Evolutionary conservation across 2,113 vertebrate genomes (phyloP).

Genomic region (Indicator maculatus): DNA sequence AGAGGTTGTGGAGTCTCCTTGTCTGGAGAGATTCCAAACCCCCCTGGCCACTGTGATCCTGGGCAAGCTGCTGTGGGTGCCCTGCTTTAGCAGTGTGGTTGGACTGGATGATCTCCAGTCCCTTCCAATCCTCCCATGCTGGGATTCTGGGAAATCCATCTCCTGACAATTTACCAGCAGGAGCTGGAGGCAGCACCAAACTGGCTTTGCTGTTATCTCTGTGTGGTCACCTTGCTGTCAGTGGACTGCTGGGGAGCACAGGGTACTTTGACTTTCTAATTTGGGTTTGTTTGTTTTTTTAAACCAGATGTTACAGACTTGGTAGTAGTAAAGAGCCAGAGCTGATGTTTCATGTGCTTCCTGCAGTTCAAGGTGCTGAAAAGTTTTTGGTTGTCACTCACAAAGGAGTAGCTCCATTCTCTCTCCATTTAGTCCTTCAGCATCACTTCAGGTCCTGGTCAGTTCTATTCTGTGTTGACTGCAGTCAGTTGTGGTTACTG

Average conservation of each 20-base stretch:
- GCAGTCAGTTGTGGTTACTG: not conserved
- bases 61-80: no score
- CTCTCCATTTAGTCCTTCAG: not conserved
- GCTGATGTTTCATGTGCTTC: not conserved
- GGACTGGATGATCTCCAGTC: no score
- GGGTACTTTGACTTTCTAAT: no score
- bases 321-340: not conserved
- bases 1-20: no score
- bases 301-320: not conserved
- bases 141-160: not conserved
- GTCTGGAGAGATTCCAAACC: no score
- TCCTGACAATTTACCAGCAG: not conserved
- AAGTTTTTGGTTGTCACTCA: not conserved
- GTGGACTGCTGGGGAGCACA: not conserved
- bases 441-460: not conserved
- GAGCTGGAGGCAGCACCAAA: not conserved
- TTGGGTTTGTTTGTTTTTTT: no score
- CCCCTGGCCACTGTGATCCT: no score
- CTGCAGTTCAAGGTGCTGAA: not conserved
- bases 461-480: rapidly evolving
- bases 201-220: not conserved
- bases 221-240: not conserved
- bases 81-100: no score
- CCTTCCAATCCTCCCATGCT: no score
- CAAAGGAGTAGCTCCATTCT: not conserved